Base-by-base conservation (phyloP, 2,888 invertebrate genomes). In the Volucella inflata region DNA sequence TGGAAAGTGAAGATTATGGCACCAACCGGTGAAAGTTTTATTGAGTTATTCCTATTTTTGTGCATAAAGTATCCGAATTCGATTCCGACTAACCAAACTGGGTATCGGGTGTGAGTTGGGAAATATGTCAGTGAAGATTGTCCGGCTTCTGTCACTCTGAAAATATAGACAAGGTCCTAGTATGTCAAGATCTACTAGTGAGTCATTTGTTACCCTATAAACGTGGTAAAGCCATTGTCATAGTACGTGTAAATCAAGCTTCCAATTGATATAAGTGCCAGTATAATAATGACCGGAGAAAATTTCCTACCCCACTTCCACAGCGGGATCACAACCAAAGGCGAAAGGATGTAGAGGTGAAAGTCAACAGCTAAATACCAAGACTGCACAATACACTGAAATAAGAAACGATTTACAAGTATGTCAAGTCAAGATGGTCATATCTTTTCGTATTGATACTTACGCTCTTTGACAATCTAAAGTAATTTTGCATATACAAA, bases 321-420 rank as follows among this genome's bases (percentile, higher is more conserved):
- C 16, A 94, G 88, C 0, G 93, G 91, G 48, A 92, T 91, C 17
- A 94, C 89, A 3, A 94, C 87, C 0, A 94, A 70, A 0, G 94
- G 94, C 0, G 94, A 93, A n/a, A 94, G 67, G 60, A 93, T 89
- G 87, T 93, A 94, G 21, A 94, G 89, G 88, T 94, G 94, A 90
- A 93, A 93, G 67, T 94, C 94, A 1, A 94, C 93, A 1, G 93
- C 92, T 12, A 94, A 88, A 84, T 94, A 94, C 94, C 94, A 94
- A 1, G 93, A 91, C 83, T 93, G 94, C 11, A 89, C 89, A 74
- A 94, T 87, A 87, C 94, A 94, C 76, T 76, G 30, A 3, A 51
- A 68, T 36, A 16, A 6, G 38, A 30, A 12, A 62, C 1, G n/a
- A 65, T 74, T 16, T 76, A 78, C 12, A 59, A 40, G 6, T 46